A percentile compares a stretch with the other conserved stretches of the same genome.
These are phyloP conservation scores for Pelusios castaneus DNA, from an alignment of 2,113 vertebrate species.

Conservation along the genomic window DNA sequence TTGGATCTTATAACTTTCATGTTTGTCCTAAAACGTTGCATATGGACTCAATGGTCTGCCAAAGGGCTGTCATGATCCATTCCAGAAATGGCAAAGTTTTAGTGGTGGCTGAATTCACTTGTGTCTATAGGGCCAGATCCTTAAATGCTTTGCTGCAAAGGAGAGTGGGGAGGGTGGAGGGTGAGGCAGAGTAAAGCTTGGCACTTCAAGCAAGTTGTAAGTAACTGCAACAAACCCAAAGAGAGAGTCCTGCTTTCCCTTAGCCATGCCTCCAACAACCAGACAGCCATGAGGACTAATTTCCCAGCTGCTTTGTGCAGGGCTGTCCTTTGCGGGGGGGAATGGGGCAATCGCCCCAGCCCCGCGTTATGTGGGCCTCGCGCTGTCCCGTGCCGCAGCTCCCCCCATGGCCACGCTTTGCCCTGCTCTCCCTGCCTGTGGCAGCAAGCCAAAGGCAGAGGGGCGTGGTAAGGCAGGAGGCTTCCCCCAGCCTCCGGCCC, in stretches of 20 bases:
- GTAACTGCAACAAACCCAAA: rapidly evolving
- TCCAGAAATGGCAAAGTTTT: rapidly evolving
- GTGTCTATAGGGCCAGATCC: rapidly evolving
- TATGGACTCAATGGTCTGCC: not conserved
- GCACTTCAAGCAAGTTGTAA: not conserved
- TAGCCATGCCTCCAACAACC: not conserved
- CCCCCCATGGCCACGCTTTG: too few species aligned
- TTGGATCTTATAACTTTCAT: not conserved
- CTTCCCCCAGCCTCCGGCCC: too few species aligned
- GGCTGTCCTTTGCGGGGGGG: too few species aligned
- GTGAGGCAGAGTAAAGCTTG: not conserved
- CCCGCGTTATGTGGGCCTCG: too few species aligned
- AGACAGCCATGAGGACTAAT: not conserved
- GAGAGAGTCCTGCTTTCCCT: not conserved
- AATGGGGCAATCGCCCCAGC: too few species aligned
- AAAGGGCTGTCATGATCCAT: not conserved
- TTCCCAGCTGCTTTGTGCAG: rapidly evolving
- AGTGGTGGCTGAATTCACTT: not conserved
- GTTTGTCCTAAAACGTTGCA: not conserved
- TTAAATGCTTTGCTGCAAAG: not conserved
- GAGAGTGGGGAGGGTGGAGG: rapidly evolving
- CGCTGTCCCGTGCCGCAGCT: too few species aligned
- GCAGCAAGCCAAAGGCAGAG: too few species aligned
- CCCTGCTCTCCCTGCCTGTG: too few species aligned
- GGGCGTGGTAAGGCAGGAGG: too few species aligned